Percentiles rank a stretch among this genome's conserved stretches.
Evolutionary conservation across 2,113 vertebrate genomes (phyloP).

Genomic region (Erythrolamprus reginae): DNA sequence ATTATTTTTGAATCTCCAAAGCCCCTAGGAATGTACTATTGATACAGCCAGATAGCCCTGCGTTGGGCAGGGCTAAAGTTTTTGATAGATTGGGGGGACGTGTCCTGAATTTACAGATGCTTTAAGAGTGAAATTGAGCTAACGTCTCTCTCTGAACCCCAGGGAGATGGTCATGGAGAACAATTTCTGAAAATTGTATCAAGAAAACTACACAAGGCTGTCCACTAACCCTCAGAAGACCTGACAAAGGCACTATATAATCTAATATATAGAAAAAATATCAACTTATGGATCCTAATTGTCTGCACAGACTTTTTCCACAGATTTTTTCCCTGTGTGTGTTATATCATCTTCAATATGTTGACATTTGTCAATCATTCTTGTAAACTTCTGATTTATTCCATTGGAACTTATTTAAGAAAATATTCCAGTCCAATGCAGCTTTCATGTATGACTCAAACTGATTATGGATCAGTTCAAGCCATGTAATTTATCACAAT

Average conservation of each 20-base stretch:
- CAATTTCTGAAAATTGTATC: background rate
- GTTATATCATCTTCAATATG: background rate
- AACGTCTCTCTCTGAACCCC: background rate
- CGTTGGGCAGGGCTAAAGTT: background rate
- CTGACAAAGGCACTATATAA: background rate
- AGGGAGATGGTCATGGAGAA: background rate
- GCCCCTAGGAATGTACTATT: background rate
- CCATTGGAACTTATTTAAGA: background rate
- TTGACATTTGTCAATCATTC: background rate
- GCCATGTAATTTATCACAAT: background rate
- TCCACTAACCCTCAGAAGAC: background rate
- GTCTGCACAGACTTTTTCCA: background rate
- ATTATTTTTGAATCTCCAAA: background rate
- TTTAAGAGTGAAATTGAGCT: background rate
- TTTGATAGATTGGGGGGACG: background rate
- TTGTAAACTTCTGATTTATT: background rate
- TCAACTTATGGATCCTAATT: background rate
- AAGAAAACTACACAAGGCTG: background rate
- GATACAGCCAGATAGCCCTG: background rate
- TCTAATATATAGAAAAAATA: background rate
- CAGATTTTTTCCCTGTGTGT: background rate
- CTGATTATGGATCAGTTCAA: background rate
- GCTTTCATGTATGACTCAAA: background rate
- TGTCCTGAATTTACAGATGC: background rate
- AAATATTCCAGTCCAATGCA: background rate